Evolutionary conservation across 1,140 invertebrate species (phyloP).

Genomic region (Alviniconcha marisindica): DNA sequence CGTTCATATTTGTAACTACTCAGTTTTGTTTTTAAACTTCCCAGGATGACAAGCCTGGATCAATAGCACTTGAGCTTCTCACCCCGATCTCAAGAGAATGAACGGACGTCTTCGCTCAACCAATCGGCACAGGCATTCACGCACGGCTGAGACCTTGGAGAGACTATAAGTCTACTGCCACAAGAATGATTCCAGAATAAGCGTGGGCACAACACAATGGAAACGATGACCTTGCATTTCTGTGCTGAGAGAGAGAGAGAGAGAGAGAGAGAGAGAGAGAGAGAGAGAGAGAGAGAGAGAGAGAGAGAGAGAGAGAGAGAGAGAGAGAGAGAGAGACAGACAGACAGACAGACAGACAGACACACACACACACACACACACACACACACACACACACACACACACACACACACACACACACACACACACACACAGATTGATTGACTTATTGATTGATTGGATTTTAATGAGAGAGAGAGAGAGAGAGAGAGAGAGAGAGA

Average conservation of each 20-base stretch:
- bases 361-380: not conserved
- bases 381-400: not conserved
- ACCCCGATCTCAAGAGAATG: not conserved
- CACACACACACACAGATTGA: too few species aligned
- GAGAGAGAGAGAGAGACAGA: not conserved
- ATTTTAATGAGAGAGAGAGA: too few species aligned
- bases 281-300: too few species aligned
- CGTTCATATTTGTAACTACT: too few species aligned
- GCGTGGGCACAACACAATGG: too few species aligned
- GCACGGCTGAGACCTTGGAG: not conserved
- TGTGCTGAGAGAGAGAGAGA: too few species aligned
- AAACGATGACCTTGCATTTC: too few species aligned
- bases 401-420: not conserved
- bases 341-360: constrained; percentile 8
- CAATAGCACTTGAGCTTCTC: not conserved
- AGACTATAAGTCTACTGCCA: not conserved
- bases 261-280: too few species aligned
- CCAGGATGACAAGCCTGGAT: not conserved
- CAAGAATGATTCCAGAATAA: too few species aligned
- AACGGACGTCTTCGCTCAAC: not conserved
- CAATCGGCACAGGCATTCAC: not conserved
- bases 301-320: too few species aligned
- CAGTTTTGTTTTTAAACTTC: not conserved
- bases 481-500: too few species aligned
- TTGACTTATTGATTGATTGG: too few species aligned